These are phyloP conservation scores for Eciton burchellii DNA, from an alignment of 1,140 invertebrate genomes.

Conservation along the genomic window DNA sequence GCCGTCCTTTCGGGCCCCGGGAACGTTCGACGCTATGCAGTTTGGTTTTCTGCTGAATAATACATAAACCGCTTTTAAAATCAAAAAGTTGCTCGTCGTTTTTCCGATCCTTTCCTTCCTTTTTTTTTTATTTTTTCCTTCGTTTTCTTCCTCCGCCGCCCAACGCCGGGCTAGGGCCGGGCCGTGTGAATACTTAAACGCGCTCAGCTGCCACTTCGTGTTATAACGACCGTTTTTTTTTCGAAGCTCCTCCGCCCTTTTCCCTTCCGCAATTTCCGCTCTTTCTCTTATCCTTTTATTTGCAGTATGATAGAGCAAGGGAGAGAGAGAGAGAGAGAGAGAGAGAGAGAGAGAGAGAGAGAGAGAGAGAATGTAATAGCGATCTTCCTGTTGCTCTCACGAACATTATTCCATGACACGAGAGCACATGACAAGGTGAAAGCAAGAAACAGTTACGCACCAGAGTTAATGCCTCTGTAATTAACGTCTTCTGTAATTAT, in stretches of 20 bases:
- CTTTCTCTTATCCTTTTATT: conserved; percentile 2
- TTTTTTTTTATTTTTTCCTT: conserved; percentile 5
- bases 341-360: conserved; percentile 24
- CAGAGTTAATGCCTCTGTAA: conserved; percentile 37
- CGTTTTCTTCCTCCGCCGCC: conserved; percentile 2
- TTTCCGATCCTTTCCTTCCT: conserved; percentile 18
- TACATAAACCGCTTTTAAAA: conserved; percentile 75
- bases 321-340: background rate
- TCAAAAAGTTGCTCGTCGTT: conserved; percentile 65
- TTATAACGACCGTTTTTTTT: conserved; percentile 53
- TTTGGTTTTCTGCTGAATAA: conserved; percentile 70
- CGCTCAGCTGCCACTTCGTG: conserved; percentile 59
- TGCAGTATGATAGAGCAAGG: background rate
- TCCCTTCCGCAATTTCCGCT: conserved; percentile 45
- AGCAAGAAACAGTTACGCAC: conserved; percentile 41
- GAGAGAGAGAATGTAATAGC: conserved; percentile 8
- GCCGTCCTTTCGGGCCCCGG: conserved; percentile 14
- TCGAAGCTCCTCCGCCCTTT: conserved; percentile 35
- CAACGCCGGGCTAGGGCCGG: background rate
- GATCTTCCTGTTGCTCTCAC: background rate
- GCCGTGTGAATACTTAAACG: conserved; percentile 67
- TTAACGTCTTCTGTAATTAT: conserved; percentile 33
- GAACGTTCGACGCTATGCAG: conserved; percentile 28
- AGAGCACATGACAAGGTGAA: conserved; percentile 27
- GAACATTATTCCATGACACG: background rate